A percentile compares a stretch with the other conserved stretches of the same genome.
These are phyloP conservation scores for Cancer borealis DNA, from an alignment of 2,888 invertebrate genomes.

Conservation along the genomic window DNA sequence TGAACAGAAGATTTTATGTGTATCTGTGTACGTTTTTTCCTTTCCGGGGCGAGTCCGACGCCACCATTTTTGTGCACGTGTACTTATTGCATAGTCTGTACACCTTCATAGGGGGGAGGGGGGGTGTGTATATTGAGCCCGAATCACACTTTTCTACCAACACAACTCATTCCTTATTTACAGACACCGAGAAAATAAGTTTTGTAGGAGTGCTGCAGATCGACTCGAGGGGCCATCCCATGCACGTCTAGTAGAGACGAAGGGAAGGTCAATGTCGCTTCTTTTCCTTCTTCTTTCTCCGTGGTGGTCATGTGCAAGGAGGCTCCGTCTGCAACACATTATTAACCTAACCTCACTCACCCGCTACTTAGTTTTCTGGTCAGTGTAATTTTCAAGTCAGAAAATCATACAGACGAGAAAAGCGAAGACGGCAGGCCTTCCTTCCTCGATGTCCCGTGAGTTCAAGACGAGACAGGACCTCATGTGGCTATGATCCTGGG, in stretches of 20 bases:
- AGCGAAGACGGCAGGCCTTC: neutral
- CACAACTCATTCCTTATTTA: conserved; percentile 62
- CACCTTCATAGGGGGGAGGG: neutral
- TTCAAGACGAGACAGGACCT: neutral
- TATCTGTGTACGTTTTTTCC: neutral
- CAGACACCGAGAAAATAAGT: conserved; percentile 52
- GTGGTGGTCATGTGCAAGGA: neutral
- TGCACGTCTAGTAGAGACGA: neutral
- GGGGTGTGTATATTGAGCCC: conserved; percentile 26
- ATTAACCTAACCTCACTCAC: neutral
- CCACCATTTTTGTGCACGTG: neutral
- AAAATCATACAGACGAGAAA: conserved; percentile 71
- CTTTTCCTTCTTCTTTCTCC: neutral
- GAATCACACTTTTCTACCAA: conserved; percentile 15
- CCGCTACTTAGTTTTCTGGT: conserved; percentile 44
- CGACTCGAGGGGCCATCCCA: neutral
- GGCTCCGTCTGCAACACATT: neutral
- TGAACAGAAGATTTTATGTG: neutral
- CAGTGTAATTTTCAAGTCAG: conserved; percentile 64
- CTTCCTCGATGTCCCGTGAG: neutral
- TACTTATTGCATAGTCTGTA: neutral
- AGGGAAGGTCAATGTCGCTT: neutral
- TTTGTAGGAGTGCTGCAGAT: neutral
- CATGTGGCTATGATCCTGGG: neutral
- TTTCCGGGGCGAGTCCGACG: conserved; percentile 14